Evolutionary conservation across 2,113 vertebrate species (phyloP).

Genomic region (Zeus faber): DNA sequence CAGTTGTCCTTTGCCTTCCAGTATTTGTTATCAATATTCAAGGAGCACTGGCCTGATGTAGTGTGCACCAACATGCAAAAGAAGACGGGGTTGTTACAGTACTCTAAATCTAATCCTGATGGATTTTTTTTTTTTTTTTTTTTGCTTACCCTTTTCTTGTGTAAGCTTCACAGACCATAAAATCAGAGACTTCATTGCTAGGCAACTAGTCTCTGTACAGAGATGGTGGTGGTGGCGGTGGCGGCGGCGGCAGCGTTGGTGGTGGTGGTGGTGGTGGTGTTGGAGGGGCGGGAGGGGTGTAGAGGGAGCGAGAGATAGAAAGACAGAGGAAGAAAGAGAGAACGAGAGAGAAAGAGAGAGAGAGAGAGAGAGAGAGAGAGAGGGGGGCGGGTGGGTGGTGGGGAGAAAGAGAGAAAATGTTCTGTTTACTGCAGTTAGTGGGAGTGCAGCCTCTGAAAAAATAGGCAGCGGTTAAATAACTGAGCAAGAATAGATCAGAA

Average conservation of each 20-base stretch:
- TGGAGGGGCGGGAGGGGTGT: neutral
- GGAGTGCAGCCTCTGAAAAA: no score
- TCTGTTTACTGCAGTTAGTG: no score
- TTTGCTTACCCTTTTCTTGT: neutral
- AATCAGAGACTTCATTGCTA: constrained; percentile 79
- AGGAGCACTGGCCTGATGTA: constrained; percentile 25
- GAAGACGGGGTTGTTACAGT: constrained; percentile 37
- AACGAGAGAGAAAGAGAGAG: neutral
- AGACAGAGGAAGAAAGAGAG: neutral
- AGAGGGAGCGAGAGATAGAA: neutral
- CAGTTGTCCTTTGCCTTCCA: constrained; percentile 24
- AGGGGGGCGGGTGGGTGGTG: neutral
- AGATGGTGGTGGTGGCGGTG: constrained; percentile 32
- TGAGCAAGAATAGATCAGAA: neutral
- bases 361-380: neutral
- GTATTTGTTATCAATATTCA: constrained; percentile 29
- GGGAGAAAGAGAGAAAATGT: neutral
- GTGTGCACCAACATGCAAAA: constrained; percentile 31
- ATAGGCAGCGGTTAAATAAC: neutral
- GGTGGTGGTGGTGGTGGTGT: no score
- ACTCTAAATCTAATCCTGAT: constrained; percentile 59
- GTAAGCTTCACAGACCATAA: constrained; percentile 72
- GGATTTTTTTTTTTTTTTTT: constrained; percentile 34
- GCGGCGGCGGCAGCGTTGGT: neutral
- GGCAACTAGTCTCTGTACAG: constrained; percentile 77